A percentile compares a stretch with the other conserved stretches of the same genome.
Evolutionary conservation across 2,113 vertebrate species (phyloP).

Genomic region (Atlantisia rogersi): DNA sequence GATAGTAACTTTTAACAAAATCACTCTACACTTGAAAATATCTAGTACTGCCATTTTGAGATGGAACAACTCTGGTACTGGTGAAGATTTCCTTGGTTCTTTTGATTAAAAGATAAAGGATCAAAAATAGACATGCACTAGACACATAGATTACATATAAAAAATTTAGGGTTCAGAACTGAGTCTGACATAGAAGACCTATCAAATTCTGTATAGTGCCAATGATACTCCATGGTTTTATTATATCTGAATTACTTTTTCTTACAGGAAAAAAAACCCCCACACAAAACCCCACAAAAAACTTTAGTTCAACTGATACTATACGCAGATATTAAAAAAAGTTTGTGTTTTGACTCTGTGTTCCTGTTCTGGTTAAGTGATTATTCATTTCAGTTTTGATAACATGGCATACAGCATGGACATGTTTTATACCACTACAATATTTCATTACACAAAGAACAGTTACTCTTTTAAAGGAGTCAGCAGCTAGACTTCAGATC

Average conservation of each 20-base stretch:
- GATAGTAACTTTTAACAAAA: not conserved
- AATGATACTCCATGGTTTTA: not conserved
- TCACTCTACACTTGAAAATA: not conserved
- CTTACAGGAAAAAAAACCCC: too few species aligned
- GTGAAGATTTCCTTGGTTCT: not conserved
- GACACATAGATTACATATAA: not conserved
- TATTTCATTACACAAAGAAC: not conserved
- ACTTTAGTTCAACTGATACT: not conserved
- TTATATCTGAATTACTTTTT: not conserved
- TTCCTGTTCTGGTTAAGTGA: not conserved
- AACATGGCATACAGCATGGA: not conserved
- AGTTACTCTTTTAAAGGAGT: conserved; percentile 5
- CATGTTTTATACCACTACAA: not conserved
- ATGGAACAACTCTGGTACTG: not conserved
- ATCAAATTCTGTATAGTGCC: not conserved
- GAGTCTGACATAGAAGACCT: not conserved
- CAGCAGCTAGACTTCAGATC: conserved; percentile 19
- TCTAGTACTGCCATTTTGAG: not conserved
- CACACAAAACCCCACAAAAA: not conserved
- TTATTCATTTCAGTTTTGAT: not conserved
- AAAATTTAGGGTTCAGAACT: not conserved
- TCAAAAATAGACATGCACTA: not conserved
- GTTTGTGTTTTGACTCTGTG: not conserved
- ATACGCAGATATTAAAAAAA: not conserved
- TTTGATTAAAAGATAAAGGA: not conserved